Base-by-base conservation (phyloP, 2,888 invertebrate genomes). In the Listrodromus nycthemerus region DNA sequence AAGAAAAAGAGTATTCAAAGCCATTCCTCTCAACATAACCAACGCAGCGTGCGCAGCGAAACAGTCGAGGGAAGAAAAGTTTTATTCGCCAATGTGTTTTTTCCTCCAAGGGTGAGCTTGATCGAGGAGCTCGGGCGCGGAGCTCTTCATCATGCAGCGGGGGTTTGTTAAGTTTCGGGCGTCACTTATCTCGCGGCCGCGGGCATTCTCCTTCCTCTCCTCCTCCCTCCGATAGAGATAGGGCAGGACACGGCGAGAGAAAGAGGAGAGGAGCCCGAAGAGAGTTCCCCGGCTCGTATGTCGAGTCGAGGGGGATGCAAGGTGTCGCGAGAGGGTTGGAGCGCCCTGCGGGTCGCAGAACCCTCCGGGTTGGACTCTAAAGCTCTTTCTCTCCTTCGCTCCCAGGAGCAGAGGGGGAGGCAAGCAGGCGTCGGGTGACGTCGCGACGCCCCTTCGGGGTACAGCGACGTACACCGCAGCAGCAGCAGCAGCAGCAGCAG, bases 151-250 rank as follows among this genome's bases (percentile, higher is more conserved):
- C 84, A 82, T 84, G 81, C 70, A 30, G 75, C 66, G 79, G 70
- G 50, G 84, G 84, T 90, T 91, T 88, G 92, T 92, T 90, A 91
- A 92, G 89, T 92, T 92, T 90, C 84, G 89, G 89, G 91, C 90
- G 90, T 90, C 91, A 91, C 90, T 92, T 93, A 92, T 93, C 92
- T 92, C 88, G 69, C 84, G 79, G 79, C 80, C 82, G 78, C 80
- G 71, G 82, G 85, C 82, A 79, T 80, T 86, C 58, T 69, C 50
- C n/a, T n/a, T 52, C n/a, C 19, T 48, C 76, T 55, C 75, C 37
- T 52, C 71, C 50, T 61, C 74, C 63, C 69, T 24, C 24, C 71
- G 83, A 45, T 65, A 76, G 79, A 79, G 82, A 73, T 75, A 82
- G 77, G 79, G 79, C n/a, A 55, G 55, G 76, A 86, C 83, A 80